Conservation (phyloP, 2,797 vertebrate genomes). For the Echiichthys vipera region DNA sequence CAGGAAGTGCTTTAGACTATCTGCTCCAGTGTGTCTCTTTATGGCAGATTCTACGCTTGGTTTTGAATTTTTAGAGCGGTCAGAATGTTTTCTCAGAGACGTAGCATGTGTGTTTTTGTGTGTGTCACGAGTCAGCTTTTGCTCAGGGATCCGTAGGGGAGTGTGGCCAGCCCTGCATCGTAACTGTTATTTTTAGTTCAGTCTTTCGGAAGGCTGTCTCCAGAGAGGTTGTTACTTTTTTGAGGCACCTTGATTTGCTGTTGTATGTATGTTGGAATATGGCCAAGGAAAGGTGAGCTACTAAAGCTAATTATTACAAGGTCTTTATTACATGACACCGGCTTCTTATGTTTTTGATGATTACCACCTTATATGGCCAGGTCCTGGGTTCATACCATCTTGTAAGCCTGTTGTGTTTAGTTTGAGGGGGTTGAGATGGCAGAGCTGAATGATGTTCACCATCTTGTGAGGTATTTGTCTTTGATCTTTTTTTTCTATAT, state of each 20-base stretch:
- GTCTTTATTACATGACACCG: conserved; percentile 19
- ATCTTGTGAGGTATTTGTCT: conserved; percentile 71
- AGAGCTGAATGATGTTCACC: conserved; percentile 70
- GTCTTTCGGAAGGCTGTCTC: conserved; percentile 71
- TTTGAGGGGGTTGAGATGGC: conserved; percentile 73
- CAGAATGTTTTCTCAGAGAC: conserved; percentile 49
- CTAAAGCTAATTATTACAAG: conserved; percentile 21
- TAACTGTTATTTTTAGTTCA: conserved; percentile 84
- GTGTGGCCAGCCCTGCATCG: conserved; percentile 67
- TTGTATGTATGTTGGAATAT: conserved; percentile 50
- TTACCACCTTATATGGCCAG: conserved; percentile 64
- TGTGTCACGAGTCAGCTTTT: conserved; percentile 63
- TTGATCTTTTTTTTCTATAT: neutral
- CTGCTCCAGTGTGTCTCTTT: conserved; percentile 12
- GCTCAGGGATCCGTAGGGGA: conserved; percentile 66
- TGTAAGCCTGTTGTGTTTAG: conserved; percentile 64
- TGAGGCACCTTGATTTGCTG: conserved; percentile 46
- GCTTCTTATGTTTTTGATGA: conserved; percentile 52
- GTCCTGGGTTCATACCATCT: conserved; percentile 42
- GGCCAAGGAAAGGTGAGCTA: conserved; percentile 65
- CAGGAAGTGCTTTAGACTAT: neutral
- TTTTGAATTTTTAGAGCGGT: conserved; percentile 61
- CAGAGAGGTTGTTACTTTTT: conserved; percentile 64
- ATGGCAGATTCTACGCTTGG: conserved; percentile 31
- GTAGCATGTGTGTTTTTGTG: conserved; percentile 52